Conservation (phyloP, 1,140 invertebrate genomes). For the Drosophila asahinai region DNA sequence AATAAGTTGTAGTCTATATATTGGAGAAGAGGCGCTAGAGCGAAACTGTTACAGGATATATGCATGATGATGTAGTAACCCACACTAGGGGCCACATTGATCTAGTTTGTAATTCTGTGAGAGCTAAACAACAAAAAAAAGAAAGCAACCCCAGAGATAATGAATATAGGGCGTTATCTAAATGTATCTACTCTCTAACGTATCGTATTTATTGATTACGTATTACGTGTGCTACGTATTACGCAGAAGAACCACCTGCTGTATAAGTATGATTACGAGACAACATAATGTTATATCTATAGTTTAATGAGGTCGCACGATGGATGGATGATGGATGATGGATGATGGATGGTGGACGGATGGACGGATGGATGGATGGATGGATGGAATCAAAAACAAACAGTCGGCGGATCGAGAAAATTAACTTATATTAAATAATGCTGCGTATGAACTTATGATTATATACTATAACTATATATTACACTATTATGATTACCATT, state of each 20-base stretch:
- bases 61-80: slow-evolving; percentile 47
- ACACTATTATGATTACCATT: slow-evolving; percentile 63
- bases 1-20: slow-evolving; percentile 40
- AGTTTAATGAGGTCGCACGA: slow-evolving; percentile 51
- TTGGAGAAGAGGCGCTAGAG: slow-evolving; percentile 22
- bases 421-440: slow-evolving; percentile 75
- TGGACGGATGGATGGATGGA: slow-evolving; percentile 22
- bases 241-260: slow-evolving; percentile 54
- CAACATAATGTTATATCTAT: slow-evolving; percentile 56
- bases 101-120: slow-evolving; percentile 62
- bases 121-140: slow-evolving; percentile 8
- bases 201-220: slow-evolving; percentile 37
- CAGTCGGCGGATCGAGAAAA: slow-evolving; percentile 23
- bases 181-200: slow-evolving; percentile 37
- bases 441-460: slow-evolving; percentile 85
- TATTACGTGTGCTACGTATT: slow-evolving; percentile 7
- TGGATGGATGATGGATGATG: slow-evolving; percentile 13
- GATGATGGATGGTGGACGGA: neutral
- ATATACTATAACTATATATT: slow-evolving; percentile 76
- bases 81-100: slow-evolving; percentile 69
- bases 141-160: slow-evolving; percentile 5
- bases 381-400: slow-evolving; percentile 11
- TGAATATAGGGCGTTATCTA: slow-evolving; percentile 28
- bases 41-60: slow-evolving; percentile 37
- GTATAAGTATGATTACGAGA: slow-evolving; percentile 68